These are phyloP conservation scores for Orthonevra nobilis DNA, from an alignment of 2,888 invertebrate species.

Conservation along the genomic window DNA sequence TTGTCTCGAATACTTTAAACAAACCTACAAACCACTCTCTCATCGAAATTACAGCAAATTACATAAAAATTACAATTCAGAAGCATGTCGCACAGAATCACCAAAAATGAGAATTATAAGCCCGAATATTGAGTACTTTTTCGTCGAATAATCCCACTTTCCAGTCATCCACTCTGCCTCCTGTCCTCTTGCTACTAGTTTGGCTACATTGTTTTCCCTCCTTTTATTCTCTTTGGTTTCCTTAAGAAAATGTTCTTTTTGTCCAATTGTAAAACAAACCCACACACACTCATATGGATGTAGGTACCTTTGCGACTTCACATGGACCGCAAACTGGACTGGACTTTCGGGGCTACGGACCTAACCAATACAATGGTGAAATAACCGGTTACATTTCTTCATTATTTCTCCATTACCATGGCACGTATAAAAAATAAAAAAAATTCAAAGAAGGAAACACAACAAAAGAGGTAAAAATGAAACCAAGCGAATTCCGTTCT, in stretches of 20 bases:
- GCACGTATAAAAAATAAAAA: constrained; percentile 54
- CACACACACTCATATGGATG: too few relatives aligned
- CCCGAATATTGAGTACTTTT: constrained; percentile 68
- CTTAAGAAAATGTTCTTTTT: constrained; percentile 50
- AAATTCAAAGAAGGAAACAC: background rate
- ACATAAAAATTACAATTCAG: constrained; percentile 65
- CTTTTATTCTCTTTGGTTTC: constrained; percentile 4
- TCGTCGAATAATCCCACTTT: constrained; percentile 61
- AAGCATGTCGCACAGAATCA: constrained; percentile 49
- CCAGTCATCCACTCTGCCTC: constrained; percentile 1
- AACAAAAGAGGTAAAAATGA: constrained; percentile 8
- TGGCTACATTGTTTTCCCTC: constrained; percentile 13
- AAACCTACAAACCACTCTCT: background rate
- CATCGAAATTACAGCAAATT: constrained; percentile 56
- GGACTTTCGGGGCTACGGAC: constrained; percentile 57
- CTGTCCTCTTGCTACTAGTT: background rate
- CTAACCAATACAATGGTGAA: too few relatives aligned
- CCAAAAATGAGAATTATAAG: constrained; percentile 19
- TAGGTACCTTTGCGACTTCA: too few relatives aligned
- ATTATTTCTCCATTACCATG: constrained; percentile 68
- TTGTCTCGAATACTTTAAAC: too few relatives aligned
- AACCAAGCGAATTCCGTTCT: constrained; percentile 64
- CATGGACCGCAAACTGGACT: constrained; percentile 63
- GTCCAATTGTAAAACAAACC: constrained; percentile 46
- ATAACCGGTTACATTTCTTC: constrained; percentile 65